Evolutionary conservation across 2,797 vertebrate genomes (phyloP).

Genomic region (Cuculus canorus): DNA sequence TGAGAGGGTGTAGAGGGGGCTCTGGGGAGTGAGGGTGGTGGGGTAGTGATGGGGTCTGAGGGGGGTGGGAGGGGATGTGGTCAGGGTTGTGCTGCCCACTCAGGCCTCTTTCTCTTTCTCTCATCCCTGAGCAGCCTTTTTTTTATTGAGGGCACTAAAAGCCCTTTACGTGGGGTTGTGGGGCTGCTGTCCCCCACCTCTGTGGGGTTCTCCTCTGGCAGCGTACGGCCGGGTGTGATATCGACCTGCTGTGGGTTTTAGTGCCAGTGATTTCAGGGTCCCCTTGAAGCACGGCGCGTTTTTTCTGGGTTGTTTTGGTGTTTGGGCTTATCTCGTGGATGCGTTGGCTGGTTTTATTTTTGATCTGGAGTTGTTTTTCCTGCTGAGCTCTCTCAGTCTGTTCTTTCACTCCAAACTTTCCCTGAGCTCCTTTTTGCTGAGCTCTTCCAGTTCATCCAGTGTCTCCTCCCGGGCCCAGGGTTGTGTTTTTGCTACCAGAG

Average conservation of each 20-base stretch:
- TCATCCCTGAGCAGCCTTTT: rapidly evolving
- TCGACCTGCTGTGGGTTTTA: not conserved
- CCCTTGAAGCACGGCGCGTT: rapidly evolving
- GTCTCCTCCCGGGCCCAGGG: rapidly evolving
- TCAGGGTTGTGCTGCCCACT: too few relatives aligned
- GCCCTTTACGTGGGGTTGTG: rapidly evolving
- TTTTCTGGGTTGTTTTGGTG: not conserved
- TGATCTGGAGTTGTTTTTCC: not conserved
- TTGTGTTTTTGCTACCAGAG: rapidly evolving
- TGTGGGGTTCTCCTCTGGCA: not conserved
- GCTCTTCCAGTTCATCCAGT: rapidly evolving
- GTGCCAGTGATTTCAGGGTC: not conserved
- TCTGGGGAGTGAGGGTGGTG: too few relatives aligned
- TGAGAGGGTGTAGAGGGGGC: not conserved
- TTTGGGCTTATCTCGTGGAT: rapidly evolving
- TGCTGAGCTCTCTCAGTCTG: rapidly evolving
- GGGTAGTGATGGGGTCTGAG: too few relatives aligned
- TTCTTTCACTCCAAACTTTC: not conserved
- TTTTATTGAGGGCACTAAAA: rapidly evolving
- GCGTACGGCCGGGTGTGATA: not conserved
- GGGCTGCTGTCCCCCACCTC: rapidly evolving
- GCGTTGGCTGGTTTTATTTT: not conserved
- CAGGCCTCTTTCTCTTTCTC: rapidly evolving
- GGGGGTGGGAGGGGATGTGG: too few relatives aligned
- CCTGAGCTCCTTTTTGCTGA: not conserved